Conservation (phyloP, 2,113 vertebrate genomes). For the Monopterus albus region DNA sequence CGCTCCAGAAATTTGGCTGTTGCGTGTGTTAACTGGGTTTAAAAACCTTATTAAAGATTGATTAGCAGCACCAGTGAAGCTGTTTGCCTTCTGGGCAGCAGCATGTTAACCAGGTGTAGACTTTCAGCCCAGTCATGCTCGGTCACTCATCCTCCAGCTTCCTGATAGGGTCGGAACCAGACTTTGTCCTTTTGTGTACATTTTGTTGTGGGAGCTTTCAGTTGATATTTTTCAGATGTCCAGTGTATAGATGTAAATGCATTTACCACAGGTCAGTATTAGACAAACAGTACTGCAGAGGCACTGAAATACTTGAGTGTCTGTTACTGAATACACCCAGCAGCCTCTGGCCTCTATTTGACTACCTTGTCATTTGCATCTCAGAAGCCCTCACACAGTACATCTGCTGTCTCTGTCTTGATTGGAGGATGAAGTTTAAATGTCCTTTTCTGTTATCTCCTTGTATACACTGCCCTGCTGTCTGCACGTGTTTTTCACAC, state of each 20-base stretch:
- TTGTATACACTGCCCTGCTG: neutral
- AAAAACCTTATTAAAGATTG: conserved; percentile 57
- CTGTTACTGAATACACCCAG: too few species aligned
- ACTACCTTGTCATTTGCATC: conserved; percentile 10
- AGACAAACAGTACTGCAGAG: too few species aligned
- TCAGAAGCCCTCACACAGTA: neutral
- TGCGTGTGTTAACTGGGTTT: neutral
- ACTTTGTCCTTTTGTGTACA: conserved; percentile 9
- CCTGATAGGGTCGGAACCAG: neutral
- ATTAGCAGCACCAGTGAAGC: conserved; percentile 23
- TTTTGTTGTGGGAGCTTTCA: too few species aligned
- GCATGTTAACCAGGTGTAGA: conserved; percentile 25
- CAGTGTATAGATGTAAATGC: too few species aligned
- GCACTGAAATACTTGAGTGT: too few species aligned
- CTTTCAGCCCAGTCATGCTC: conserved; percentile 17
- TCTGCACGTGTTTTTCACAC: neutral
- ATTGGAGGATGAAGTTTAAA: neutral
- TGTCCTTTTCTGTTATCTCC: neutral
- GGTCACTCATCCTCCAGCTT: neutral
- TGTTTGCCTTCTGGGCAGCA: conserved; percentile 31
- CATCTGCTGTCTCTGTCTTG: neutral
- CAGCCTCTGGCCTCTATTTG: too few species aligned
- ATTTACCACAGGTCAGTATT: too few species aligned
- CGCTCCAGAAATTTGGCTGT: too few species aligned
- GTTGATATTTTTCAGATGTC: too few species aligned